Evolutionary conservation across 2,888 invertebrate species (phyloP), one percentile per base, ranked within the genome.

Genomic region (Agrilus mali): DNA sequence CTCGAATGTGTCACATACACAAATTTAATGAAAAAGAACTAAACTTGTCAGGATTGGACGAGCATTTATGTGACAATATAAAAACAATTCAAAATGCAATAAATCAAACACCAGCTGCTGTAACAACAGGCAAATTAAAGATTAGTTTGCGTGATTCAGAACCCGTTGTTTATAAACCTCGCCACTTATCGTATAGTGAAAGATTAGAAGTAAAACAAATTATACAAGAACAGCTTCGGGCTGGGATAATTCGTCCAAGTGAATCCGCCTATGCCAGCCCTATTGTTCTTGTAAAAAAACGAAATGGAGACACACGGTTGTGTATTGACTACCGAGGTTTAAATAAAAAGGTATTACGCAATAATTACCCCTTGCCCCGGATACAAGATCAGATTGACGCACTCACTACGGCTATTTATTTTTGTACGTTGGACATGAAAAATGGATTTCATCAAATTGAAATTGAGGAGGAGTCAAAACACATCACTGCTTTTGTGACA

Each of bases 341-440:
- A n/a, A n/a, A n/a, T n/a, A n/a, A n/a, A n/a, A n/a, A n/a, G n/a
- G n/a, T n/a, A n/a, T n/a, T n/a, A n/a, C n/a, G n/a, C n/a, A n/a
- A n/a, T n/a, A n/a, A n/a, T n/a, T n/a, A n/a, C n/a, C n/a, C n/a
- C n/a, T n/a, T n/a, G n/a, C n/a, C n/a, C n/a, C n/a, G n/a, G n/a
- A n/a, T n/a, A n/a, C 44, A 49, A 17, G 52, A 53, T 41, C 51
- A 50, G 40, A 40, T 53, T 17, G 36, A 53, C 33, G 47, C 47
- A 12, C 35, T 53, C 7, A 36, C 46, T 31, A 16, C 44, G 7
- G 48, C 45, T 5, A 44, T 40, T 32, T 49, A 53, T 35, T 53
- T 49, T 40, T 49, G 44, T 6, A 49, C 44, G 10, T 35, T 53
- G 13, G 53, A 53, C 34, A 51, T 53, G 51, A 48, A 46, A 20